Percentiles rank a stretch among this genome's conserved stretches.
Conservation (phyloP, 2,797 vertebrate species). For the Squalus acanthias region DNA sequence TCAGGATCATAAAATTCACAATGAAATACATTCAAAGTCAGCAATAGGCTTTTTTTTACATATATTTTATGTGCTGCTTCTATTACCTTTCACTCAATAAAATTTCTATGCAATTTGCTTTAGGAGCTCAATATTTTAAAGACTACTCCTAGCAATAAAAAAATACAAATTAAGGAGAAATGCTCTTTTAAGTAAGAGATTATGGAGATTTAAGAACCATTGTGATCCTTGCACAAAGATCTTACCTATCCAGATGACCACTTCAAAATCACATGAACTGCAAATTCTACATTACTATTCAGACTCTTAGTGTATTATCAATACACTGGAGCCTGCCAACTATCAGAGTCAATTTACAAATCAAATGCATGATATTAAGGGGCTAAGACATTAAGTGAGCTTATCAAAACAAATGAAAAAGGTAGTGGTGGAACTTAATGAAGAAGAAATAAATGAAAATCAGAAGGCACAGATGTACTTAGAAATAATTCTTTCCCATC, state of each 20-base stretch:
- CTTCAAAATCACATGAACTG: neutral
- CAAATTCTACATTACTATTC: slow-evolving; percentile 1
- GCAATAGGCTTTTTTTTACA: neutral
- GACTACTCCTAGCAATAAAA: neutral
- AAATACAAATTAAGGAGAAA: neutral
- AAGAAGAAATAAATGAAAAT: slow-evolving; percentile 33
- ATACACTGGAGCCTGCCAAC: slow-evolving; percentile 12
- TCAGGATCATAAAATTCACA: neutral
- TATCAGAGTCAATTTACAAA: slow-evolving; percentile 14
- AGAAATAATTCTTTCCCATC: neutral
- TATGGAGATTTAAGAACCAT: neutral
- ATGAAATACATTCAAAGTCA: neutral
- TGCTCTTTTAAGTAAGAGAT: slow-evolving; percentile 10
- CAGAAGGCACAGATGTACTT: neutral
- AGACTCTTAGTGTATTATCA: neutral
- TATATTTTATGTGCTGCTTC: neutral
- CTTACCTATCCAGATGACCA: neutral
- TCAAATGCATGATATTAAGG: slow-evolving; percentile 5
- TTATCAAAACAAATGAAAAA: slow-evolving; percentile 22
- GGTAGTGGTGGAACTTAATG: neutral
- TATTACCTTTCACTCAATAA: neutral
- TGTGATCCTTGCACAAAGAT: neutral
- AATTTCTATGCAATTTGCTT: neutral
- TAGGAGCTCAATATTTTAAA: neutral
- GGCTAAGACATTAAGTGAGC: neutral